Base-by-base conservation (phyloP, 2,888 invertebrate genomes). In the Macrostomum cliftonense region DNA sequence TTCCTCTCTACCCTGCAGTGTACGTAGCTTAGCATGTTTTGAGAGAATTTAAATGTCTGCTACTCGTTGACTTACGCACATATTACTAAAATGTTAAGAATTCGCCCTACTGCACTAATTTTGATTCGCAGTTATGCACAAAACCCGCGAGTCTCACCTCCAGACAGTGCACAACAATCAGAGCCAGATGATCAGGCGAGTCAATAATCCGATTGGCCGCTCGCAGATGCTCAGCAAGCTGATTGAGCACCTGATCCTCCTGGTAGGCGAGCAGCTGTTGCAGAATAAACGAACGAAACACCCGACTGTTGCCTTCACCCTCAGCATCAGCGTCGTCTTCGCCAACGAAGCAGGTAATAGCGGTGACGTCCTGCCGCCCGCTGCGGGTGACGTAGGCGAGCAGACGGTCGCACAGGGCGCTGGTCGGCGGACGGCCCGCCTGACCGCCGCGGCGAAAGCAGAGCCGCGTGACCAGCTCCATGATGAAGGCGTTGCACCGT, bases 251-350 rank as follows among this genome's bases (percentile, higher is more conserved):
- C 28, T 28, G 28, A 4, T 28, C 28, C 28, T 28, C 28, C 9
- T 28, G 2, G 9, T 28, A 28, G 9, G 56, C 52, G 16, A 63
- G 56, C 13, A 63, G 56, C 36, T 61, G 57, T 47, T 63, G 61
- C 16, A 63, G 56, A 38, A 62, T 51, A 46, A 62, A 61, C 2
- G 61, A 62, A 17, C 63, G 51, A 9, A 63, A 55, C 4, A 63
- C 61, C n/a, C 62, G 63, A 7, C 56, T 61, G 7, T 61, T 61
- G 50, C 62, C 62, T 49, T 28, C 28, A 9, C 28, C 28, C 4
- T 63, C 56, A 28, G 57, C 52, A 39, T 60, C 61, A 42, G 58
- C 55, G 45, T 28, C 9, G 28, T 9, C 9, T 28, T 28, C 28
- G 5, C 4, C 28, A 9, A 7, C 28, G 9, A 28, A 28, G 28